Conservation (phyloP, 2,113 vertebrate genomes). For the Malurus melanocephalus region DNA sequence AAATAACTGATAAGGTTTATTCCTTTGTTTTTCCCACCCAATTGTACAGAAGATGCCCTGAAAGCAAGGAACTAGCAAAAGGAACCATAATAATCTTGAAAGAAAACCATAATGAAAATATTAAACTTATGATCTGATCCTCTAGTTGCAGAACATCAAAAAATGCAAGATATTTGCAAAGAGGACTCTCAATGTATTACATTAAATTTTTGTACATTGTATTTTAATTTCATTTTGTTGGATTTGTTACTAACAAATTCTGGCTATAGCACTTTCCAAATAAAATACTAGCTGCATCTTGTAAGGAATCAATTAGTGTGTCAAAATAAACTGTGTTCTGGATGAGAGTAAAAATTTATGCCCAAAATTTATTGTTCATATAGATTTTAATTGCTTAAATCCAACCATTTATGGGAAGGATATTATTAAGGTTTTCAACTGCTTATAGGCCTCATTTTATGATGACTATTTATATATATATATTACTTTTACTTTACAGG, state of each 20-base stretch:
- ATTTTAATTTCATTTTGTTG: background rate
- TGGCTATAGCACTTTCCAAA: background rate
- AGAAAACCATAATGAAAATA: slow-evolving; percentile 21
- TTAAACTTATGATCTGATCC: background rate
- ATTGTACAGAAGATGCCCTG: slow-evolving; percentile 18
- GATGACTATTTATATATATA: background rate
- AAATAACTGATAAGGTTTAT: slow-evolving; percentile 66
- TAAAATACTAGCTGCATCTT: background rate
- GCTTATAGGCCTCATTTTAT: background rate
- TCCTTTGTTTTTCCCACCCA: slow-evolving; percentile 69
- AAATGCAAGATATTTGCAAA: background rate
- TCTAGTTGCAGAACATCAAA: background rate
- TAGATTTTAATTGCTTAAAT: background rate
- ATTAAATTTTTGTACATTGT: background rate
- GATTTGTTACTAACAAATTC: background rate
- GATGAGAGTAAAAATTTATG: background rate
- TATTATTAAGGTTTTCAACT: background rate
- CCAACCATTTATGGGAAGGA: background rate
- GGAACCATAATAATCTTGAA: background rate
- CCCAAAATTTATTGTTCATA: background rate
- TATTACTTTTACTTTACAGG: background rate
- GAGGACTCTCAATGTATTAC: too few relatives aligned
- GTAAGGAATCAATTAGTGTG: background rate
- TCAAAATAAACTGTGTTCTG: background rate
- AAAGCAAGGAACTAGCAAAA: slow-evolving; percentile 34